Evolutionary conservation across 2,888 invertebrate species (phyloP), one percentile per base, ranked within the genome.

Genomic region (Drosophila barbarae): DNA sequence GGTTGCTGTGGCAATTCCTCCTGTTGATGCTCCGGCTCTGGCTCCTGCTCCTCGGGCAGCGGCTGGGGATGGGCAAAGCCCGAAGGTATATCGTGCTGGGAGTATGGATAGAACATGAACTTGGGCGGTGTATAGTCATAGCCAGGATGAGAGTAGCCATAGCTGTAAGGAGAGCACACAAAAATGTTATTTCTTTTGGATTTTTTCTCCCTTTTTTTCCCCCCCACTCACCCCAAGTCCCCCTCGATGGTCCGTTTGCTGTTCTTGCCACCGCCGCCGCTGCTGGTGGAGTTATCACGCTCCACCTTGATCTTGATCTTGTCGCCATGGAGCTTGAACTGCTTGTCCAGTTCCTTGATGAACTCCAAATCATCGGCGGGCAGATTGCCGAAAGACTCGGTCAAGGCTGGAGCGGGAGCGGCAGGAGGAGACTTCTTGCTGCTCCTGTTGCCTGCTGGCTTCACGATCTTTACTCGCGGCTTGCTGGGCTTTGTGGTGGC

Each of bases 231-330:
- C 60, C 95, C 95, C 12, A 95, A 89, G 49, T 93, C 92, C 1
- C 92, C 92, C 71, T 95, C 94, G 13, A 95, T 93, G 0, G 95
- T 95, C 73, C 95, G 90, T 83, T 95, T 95, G 42, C 74, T 83
- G 60, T 83, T 88, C 42, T 87, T 87, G 21, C 73, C 46, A 8
- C 69, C 39, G n/a, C 69, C 39, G n/a, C 39, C 7, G 41, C 39
- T 13, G 10, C 70, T 36, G 7, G 44, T 74, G 13, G 81, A 61
- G 66, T 90, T 90, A 32, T 86, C 87, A 28, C 86, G 78, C 64
- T 88, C 89, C 18, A 90, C 84, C 77, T 89, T 89, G 64, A 90
- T 87, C 73, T 89, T 89, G 28, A 90, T 82, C 63, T 88, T 88
- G 42, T 88, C 87, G 15, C 90, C 90, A 56, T 89, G 88, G 18